Evolutionary conservation across 2,888 invertebrate genomes (phyloP).

Genomic region (Acleris emargana): DNA sequence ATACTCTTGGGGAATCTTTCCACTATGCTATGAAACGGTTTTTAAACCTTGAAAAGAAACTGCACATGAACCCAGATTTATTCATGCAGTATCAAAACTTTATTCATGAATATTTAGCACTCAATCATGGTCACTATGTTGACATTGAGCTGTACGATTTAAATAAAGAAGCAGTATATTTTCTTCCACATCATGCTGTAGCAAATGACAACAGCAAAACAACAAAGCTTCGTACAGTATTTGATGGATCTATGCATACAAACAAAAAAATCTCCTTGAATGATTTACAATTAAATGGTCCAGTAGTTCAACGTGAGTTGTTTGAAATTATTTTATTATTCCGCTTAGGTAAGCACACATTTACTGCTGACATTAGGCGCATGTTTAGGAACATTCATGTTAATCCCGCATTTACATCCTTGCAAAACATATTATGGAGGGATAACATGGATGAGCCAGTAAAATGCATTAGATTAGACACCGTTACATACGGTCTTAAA

Average conservation of each 20-base stretch:
- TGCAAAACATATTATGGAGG: constrained; percentile 15
- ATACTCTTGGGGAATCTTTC: constrained; percentile 41
- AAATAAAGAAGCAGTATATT: constrained; percentile 6
- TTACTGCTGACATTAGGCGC: constrained; percentile 1
- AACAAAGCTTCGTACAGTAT: neutral
- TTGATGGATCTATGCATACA: constrained; percentile 4
- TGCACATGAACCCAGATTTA: constrained; percentile 20
- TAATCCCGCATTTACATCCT: neutral
- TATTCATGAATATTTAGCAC: constrained; percentile 16
- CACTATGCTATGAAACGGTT: constrained; percentile 38
- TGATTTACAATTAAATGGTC: constrained; percentile 4
- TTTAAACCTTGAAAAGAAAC: constrained; percentile 38
- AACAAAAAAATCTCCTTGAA: constrained; percentile 11
- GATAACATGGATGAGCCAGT: constrained; percentile 27
- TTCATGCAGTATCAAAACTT: constrained; percentile 26
- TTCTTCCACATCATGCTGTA: neutral
- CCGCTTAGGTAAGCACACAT: constrained; percentile 1
- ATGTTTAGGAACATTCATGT: constrained; percentile 11
- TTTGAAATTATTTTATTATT: constrained; percentile 12
- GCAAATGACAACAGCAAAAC: neutral
- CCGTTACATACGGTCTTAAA: constrained; percentile 33
- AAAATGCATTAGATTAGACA: constrained; percentile 34
- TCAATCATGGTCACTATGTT: constrained; percentile 12
- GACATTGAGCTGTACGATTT: neutral
- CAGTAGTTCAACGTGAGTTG: neutral